phyloP scores from a whole-genome alignment of 2,888 invertebrate genomes.

The Spisula solida region DNA sequence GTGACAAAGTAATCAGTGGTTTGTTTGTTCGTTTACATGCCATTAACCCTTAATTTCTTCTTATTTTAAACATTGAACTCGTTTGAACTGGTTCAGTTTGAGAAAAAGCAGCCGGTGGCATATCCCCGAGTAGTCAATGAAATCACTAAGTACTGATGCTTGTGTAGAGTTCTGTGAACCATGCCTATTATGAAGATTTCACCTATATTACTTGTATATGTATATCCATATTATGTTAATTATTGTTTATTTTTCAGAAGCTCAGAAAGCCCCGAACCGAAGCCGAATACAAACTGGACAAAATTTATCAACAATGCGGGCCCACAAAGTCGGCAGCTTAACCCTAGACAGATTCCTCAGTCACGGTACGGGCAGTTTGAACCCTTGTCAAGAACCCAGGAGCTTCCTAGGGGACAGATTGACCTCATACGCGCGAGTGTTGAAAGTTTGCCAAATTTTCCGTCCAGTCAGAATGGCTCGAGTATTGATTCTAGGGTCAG shows the following conservation, averaged over 20 bases:
- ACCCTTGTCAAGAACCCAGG: conserved; percentile 66
- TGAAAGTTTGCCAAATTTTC: conserved; percentile 64
- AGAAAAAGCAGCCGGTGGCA: no score
- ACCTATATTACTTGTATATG: no score
- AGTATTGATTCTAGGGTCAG: conserved; percentile 38
- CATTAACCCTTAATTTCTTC: no score
- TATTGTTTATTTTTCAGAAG: background rate
- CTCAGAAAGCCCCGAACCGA: conserved; percentile 12
- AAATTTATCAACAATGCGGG: conserved; percentile 32
- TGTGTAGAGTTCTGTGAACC: no score
- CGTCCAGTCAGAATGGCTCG: conserved; percentile 38
- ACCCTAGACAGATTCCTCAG: conserved; percentile 32
- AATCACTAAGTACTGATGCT: no score
- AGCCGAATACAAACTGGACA: conserved; percentile 39
- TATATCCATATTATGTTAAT: no score
- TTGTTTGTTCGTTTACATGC: no score
- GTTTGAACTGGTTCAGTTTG: no score
- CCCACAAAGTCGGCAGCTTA: background rate
- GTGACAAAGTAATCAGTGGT: no score
- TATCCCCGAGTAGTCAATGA: no score
- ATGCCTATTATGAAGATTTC: no score
- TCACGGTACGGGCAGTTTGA: conserved; percentile 48
- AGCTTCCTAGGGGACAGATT: conserved; percentile 57
- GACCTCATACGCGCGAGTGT: conserved; percentile 57
- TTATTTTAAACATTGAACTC: no score